Evolutionary conservation across 1,140 invertebrate genomes (phyloP).

Genomic region (Galleria mellonella): DNA sequence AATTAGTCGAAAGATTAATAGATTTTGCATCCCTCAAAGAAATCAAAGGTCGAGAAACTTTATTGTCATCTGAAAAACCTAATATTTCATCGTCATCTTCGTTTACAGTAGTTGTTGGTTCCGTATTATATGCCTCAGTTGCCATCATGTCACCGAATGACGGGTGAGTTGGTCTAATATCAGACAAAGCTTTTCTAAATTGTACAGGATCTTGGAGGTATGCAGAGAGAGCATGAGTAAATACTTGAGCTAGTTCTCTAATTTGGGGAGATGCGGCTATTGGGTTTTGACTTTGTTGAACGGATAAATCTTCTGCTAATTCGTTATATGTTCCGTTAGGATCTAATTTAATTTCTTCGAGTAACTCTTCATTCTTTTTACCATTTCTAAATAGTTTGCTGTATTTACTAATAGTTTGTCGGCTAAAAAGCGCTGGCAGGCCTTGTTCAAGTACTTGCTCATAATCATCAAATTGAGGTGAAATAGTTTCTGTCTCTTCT

Average conservation of each 20-base stretch:
- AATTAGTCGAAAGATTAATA: conserved; percentile 60
- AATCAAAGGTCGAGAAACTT: conserved; percentile 26
- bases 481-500: conserved; percentile 38
- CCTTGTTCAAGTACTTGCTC: conserved; percentile 46
- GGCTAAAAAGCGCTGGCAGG: conserved; percentile 71
- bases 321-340: conserved; percentile 68
- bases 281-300: conserved; percentile 77
- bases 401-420: conserved; percentile 77
- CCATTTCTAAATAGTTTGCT: conserved; percentile 73
- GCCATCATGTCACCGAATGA: conserved; percentile 65
- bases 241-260: conserved; percentile 86
- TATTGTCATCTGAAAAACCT: conserved; percentile 81
- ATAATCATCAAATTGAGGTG: conserved; percentile 38
- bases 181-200: conserved; percentile 83
- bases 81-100: conserved; percentile 84
- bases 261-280: conserved; percentile 78
- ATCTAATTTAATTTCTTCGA: conserved; percentile 53
- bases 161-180: conserved; percentile 86
- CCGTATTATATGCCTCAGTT: conserved; percentile 49
- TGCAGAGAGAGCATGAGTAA: conserved; percentile 86
- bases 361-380: conserved; percentile 43
- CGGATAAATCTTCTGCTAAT: conserved; percentile 75
- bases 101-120: conserved; percentile 73
- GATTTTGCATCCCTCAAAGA: conserved; percentile 52
- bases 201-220: conserved; percentile 87